Base-by-base conservation (phyloP, 2,888 invertebrate genomes). In the Standfussiana lucernea region DNA sequence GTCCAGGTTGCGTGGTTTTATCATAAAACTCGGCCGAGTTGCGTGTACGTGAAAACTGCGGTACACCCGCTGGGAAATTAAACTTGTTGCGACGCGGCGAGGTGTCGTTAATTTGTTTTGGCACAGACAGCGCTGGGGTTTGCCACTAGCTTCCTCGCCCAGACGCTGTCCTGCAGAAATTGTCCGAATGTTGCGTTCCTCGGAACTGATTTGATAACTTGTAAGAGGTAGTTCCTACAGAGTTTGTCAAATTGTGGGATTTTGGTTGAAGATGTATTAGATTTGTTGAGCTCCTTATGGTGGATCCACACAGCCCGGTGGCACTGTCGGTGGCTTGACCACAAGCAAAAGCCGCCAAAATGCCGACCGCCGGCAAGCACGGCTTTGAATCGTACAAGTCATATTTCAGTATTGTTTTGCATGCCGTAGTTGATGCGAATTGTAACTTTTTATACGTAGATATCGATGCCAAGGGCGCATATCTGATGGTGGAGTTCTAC, bases 61-160 rank as follows among this genome's bases (percentile, higher is more conserved):
- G 90, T 86, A 87, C 90, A 91, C 91, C 95, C 95, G 90, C 86
- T 93, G 96, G 96, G 96, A 96, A 96, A 96, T 96, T 95, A 95
- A 95, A 95, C 94, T 93, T 91, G 89, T 89, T 87, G 91, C 89
- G 87, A 89, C 88, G 90, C 90, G 89, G 89, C 86, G 93, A 91
- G 91, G 91, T 91, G 93, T 91, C 91, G 91, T 93, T 95, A 95
- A 96, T 95, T 94, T 93, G 94, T 94, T 94, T 93, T 93, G 94
- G 92, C 93, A 89, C 89, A 88, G 89, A 85, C 89, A 82, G 78
- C 83, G 88, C 74, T 79, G 75, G 75, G 80, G 79, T 81, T 85
- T 77, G 84, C 67, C 72, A 81, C 83, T 85, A 87, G 89, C 85
- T 88, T 84, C 81, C 83, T 82, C 84, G 83, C 87, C 61, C 86